Evolutionary conservation across 2,113 vertebrate genomes (phyloP).

Genomic region (Brevimyrus niger): DNA sequence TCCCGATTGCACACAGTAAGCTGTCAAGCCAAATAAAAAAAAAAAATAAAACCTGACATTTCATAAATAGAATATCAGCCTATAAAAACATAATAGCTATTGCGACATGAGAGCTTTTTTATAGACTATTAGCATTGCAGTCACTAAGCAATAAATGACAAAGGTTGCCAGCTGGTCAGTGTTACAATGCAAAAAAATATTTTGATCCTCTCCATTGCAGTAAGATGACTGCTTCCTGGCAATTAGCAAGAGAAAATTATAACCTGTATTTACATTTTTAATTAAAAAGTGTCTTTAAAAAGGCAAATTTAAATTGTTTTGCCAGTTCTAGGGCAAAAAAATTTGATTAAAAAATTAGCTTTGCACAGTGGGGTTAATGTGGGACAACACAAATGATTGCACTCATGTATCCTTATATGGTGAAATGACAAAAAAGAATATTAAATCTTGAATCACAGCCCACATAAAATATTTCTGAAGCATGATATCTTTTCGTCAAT

Average conservation of each 20-base stretch:
- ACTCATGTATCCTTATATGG: neutral
- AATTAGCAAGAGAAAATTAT: neutral
- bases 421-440: neutral
- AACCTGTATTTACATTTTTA: neutral
- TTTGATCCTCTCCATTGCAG: neutral
- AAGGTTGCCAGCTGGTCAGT: neutral
- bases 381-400: neutral
- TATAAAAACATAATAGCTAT: neutral
- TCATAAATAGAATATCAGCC: neutral
- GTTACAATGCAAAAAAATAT: too few relatives aligned
- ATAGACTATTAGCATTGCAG: neutral
- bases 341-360: neutral
- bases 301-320: neutral
- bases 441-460: neutral
- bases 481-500: neutral
- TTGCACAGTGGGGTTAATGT: neutral
- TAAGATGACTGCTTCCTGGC: neutral
- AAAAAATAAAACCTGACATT: neutral
- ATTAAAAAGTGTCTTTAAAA: neutral
- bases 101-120: neutral
- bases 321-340: neutral
- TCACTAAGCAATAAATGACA: neutral
- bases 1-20: neutral
- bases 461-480: neutral
- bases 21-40: neutral